Conservation (phyloP, 2,113 vertebrate genomes). For the Callionymus lyra region DNA sequence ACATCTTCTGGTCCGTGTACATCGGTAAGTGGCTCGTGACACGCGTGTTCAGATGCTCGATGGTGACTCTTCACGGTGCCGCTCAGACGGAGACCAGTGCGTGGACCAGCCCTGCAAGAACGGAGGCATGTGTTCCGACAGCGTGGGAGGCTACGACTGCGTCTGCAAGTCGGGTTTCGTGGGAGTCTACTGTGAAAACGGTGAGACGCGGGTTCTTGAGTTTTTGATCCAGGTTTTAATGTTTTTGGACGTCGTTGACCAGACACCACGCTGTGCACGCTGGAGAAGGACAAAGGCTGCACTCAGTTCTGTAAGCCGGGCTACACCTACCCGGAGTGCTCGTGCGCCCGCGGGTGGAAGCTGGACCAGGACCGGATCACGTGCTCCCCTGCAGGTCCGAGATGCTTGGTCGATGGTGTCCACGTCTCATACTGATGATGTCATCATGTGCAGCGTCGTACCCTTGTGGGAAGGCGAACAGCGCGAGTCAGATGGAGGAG, state of each 20-base stretch:
- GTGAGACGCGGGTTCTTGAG: constrained; percentile 33
- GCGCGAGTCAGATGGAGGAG: constrained; percentile 20
- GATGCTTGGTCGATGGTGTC: neutral
- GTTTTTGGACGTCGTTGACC: rapidly evolving
- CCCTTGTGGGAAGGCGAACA: constrained; percentile 59
- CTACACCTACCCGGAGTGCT: constrained; percentile 62
- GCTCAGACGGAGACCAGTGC: constrained; percentile 71
- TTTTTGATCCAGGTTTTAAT: no score
- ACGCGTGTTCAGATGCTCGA: neutral
- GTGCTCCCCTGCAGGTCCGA: constrained; percentile 59
- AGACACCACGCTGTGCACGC: constrained; percentile 61
- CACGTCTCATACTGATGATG: neutral
- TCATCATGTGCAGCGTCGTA: constrained; percentile 19
- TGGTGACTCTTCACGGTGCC: neutral
- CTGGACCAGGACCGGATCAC: constrained; percentile 36
- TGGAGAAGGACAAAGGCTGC: constrained; percentile 60
- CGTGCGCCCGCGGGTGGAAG: constrained; percentile 64
- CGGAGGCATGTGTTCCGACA: constrained; percentile 70
- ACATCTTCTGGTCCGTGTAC: constrained; percentile 74
- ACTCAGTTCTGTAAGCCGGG: constrained; percentile 72
- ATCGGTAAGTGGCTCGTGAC: constrained; percentile 55
- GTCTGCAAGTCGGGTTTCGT: constrained; percentile 69
- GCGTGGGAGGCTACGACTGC: constrained; percentile 70
- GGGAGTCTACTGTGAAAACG: constrained; percentile 63
- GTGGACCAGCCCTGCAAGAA: constrained; percentile 64